Evolutionary conservation across 92 coral and sea anemone species (phyloP).

Genomic region (Porites evermanni): DNA sequence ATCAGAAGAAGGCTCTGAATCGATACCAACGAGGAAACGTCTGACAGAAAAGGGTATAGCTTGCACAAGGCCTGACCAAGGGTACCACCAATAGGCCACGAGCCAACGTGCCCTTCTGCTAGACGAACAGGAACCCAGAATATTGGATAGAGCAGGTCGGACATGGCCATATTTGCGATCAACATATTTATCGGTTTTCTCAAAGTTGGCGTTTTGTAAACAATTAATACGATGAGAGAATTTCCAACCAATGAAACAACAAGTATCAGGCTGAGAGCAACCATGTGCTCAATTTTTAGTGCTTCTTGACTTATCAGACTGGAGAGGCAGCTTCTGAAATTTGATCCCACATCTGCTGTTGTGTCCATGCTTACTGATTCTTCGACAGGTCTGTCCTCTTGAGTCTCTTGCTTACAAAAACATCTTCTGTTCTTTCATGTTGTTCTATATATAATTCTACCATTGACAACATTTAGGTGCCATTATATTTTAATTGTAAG

Average conservation of each 20-base stretch:
- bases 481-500: too few species aligned
- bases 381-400: neutral
- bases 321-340: neutral
- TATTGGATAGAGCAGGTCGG: neutral
- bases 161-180: neutral
- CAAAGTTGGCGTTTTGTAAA: neutral
- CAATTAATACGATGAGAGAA: neutral
- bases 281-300: neutral
- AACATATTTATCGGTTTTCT: neutral
- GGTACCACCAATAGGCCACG: neutral
- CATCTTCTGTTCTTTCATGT: too few species aligned
- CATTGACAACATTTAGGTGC: too few species aligned
- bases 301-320: neutral
- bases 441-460: too few species aligned
- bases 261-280: neutral
- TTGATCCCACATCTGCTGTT: neutral
- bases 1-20: neutral
- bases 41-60: neutral
- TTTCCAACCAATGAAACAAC: neutral
- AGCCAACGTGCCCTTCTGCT: too few species aligned
- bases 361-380: neutral
- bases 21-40: neutral
- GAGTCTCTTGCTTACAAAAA: neutral
- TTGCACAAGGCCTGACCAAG: neutral
- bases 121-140: neutral